Percentiles rank a stretch among this genome's conserved stretches.
These are phyloP conservation scores for Ochotona curzoniae DNA, from an alignment of 2,113 vertebrate genomes.

Conservation along the genomic window DNA sequence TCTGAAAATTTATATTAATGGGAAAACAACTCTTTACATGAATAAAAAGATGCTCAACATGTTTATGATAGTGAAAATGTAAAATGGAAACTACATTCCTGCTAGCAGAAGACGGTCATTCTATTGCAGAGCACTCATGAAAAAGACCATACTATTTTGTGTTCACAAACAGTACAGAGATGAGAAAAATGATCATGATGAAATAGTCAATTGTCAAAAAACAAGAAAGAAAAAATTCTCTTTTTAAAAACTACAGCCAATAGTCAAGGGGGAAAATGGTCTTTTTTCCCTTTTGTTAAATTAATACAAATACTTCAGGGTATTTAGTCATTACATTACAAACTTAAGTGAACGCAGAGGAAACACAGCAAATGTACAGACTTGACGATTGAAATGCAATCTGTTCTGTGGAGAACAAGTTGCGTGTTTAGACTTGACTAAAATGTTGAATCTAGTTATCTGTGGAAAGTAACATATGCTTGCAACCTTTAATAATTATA, in stretches of 20 bases:
- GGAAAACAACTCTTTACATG: conserved; percentile 15
- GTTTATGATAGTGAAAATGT: background rate
- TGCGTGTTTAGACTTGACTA: conserved; percentile 57
- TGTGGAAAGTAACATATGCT: background rate
- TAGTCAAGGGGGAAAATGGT: background rate
- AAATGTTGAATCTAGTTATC: conserved; percentile 2
- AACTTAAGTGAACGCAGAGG: conserved; percentile 38
- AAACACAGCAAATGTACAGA: conserved; percentile 28
- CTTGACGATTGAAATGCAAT: conserved; percentile 4
- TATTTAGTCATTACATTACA: background rate
- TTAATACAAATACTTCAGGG: background rate
- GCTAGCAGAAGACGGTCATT: background rate
- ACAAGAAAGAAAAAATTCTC: background rate
- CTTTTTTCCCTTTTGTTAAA: background rate
- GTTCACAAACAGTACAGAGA: background rate
- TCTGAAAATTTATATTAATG: conserved; percentile 49
- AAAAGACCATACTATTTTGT: background rate
- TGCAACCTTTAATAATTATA: background rate
- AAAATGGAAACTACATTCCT: background rate
- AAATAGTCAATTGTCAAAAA: background rate
- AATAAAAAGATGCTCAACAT: background rate
- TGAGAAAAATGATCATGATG: background rate
- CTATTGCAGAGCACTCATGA: background rate
- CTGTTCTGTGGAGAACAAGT: conserved; percentile 30
- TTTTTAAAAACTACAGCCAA: background rate